Conservation (phyloP, 2,888 invertebrate genomes). For the Hermaeophaga mercurialis region DNA sequence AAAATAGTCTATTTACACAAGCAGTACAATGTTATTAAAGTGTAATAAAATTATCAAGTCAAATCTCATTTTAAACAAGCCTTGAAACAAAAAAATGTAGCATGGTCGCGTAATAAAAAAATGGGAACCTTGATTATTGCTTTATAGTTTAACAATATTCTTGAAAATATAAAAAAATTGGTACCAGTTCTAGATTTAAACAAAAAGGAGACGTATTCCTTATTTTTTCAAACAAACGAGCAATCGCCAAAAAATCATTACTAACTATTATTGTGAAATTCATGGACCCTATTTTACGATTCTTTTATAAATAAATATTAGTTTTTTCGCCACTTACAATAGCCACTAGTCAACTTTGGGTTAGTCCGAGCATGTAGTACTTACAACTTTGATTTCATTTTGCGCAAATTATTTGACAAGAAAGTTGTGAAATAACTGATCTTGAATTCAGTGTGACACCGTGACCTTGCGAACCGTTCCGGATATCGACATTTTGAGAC, state of each 20-base stretch:
- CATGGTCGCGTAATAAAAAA: background rate
- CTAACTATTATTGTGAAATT: too few species aligned
- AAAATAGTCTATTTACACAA: background rate
- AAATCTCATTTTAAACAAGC: background rate
- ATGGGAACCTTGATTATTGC: background rate
- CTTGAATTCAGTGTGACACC: slow-evolving; percentile 15
- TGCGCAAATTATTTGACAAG: slow-evolving; percentile 1
- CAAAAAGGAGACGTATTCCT: too few species aligned
- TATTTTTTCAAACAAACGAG: too few species aligned
- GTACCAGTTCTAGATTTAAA: too few species aligned
- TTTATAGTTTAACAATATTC: too few species aligned
- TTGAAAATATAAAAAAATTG: too few species aligned
- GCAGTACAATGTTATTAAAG: background rate
- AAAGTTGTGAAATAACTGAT: slow-evolving; percentile 10
- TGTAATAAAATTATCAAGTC: background rate
- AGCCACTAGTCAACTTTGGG: too few species aligned
- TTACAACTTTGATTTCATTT: background rate
- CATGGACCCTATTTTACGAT: too few species aligned
- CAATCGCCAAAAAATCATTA: too few species aligned
- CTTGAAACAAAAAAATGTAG: background rate
- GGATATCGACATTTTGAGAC: slow-evolving; percentile 15
- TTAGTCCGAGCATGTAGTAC: too few species aligned
- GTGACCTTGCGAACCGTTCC: slow-evolving; percentile 24
- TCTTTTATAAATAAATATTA: too few species aligned
- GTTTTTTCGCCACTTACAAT: too few species aligned